Base-by-base conservation (phyloP, 2,888 invertebrate genomes). In the Synergus gifuensis region DNA sequence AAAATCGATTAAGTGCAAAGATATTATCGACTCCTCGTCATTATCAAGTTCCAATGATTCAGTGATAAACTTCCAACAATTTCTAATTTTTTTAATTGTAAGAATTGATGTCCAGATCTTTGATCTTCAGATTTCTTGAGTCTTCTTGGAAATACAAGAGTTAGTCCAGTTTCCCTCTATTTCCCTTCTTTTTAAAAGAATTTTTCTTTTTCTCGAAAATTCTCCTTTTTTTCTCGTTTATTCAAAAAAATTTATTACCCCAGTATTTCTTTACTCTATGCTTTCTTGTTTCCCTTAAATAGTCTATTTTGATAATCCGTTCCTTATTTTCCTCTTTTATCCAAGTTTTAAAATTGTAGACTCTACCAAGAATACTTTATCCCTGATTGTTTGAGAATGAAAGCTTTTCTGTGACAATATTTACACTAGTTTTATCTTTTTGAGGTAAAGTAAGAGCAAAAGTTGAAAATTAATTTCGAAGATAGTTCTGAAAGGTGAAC, bases 1-100 rank as follows among this genome's bases (percentile, higher is more conserved):
- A 66, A 66, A 66, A 66, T 66, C 42, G 44, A 44, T 66, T 66
- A 66, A 44, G 36, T 69, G 49, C 44, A 69, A 69, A 46, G 49
- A 28, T 28, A 49, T 69, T 69, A 69, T 69, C 9, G 28, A 46
- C 46, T 44, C 12, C 22, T 28, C 3, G 28, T 16, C 49, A 28
- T 69, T 49, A 49, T 49, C 49, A 69, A 4, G 9, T 28, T 69
- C 28, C 12, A 11, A 16, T 49, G 67, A 46, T 69, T 69, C 46
- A 69, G 11, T 49, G 49, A 69, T 69, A 69, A 69, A 54, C 8
- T 46, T 69, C 60, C 2, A 8, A 0, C 3, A 22, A 69, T 49
- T 28, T 49, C 28, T 49, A 54, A 28, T 69, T 49, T 16, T 16
- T 22, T 69, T 49, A 49, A n/a, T 16, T 16, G 16, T 11, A 2